phyloP scores from a whole-genome alignment of 2,797 vertebrate genomes.

The Melanotaenia parkinsoni region DNA sequence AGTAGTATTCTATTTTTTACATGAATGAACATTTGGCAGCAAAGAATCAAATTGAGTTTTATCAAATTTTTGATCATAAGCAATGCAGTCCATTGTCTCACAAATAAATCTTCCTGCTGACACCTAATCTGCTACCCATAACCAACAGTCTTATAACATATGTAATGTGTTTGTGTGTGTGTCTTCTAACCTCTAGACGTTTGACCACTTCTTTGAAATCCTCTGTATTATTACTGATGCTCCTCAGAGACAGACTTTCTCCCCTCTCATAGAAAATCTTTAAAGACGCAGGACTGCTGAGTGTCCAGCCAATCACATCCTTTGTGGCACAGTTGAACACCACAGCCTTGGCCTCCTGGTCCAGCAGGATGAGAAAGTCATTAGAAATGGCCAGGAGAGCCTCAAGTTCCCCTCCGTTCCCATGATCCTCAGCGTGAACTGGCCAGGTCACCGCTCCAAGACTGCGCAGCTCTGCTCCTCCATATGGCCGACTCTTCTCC shows the following conservation, averaged over 20 bases:
- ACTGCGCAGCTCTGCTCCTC: constrained; percentile 92
- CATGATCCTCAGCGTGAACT: constrained; percentile 91
- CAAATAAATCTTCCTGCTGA: background rate
- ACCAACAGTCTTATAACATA: background rate
- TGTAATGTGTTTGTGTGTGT: background rate
- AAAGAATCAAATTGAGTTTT: background rate
- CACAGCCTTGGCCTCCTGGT: constrained; percentile 92
- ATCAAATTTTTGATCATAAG: background rate
- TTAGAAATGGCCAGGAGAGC: constrained; percentile 93
- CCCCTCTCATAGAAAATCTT: constrained; percentile 97
- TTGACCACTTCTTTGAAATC: constrained; percentile 97
- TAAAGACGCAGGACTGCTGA: constrained; percentile 89
- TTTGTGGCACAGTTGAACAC: constrained; percentile 96
- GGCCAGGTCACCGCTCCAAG: constrained; percentile 91
- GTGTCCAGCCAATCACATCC: constrained; percentile 96
- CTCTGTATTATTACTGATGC: constrained; percentile 89
- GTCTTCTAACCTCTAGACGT: constrained; percentile 91
- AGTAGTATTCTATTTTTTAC: background rate
- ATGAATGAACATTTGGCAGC: constrained; percentile 23
- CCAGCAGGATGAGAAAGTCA: constrained; percentile 93
- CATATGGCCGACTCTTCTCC: constrained; percentile 92
- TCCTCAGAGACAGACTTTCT: constrained; percentile 91
- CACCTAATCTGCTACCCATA: background rate
- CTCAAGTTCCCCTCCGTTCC: constrained; percentile 91
- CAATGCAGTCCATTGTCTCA: background rate